These are phyloP conservation scores for Trimorus sp. DNA, from an alignment of 2,888 invertebrate genomes.

Conservation along the genomic window DNA sequence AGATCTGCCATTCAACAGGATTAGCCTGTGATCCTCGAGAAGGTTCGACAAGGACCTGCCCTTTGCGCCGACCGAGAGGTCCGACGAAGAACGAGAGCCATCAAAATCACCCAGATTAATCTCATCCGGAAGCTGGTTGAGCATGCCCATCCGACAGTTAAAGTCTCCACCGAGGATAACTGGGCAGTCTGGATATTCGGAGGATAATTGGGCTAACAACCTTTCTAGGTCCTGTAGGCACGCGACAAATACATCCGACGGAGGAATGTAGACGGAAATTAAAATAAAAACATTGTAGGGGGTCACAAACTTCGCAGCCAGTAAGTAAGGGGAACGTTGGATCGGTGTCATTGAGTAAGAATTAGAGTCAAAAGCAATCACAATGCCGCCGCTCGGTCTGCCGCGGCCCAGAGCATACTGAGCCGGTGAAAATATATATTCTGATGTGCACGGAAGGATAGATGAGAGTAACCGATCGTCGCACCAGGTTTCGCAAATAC, in stretches of 20 bases:
- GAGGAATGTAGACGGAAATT: not conserved
- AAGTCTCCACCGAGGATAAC: not conserved
- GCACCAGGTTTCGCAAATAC: not conserved
- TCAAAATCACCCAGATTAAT: not conserved
- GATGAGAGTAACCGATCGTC: not conserved
- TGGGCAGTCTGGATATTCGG: not conserved
- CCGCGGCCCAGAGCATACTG: not conserved
- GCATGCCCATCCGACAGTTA: not conserved
- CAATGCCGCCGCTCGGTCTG: conserved; percentile 1
- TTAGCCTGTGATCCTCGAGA: not conserved
- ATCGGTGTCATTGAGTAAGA: not conserved
- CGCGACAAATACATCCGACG: not conserved
- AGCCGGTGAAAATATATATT: not conserved
- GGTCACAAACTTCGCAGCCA: not conserved
- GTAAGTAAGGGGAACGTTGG: not conserved
- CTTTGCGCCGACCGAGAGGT: not conserved
- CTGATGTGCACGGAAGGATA: not conserved
- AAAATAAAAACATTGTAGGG: not conserved
- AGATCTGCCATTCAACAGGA: not conserved
- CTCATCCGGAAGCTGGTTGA: not conserved
- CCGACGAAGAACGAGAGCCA: not conserved
- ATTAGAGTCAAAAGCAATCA: not conserved
- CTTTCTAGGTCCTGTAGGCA: not conserved
- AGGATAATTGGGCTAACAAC: not conserved
- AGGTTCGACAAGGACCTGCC: not conserved